Conservation (phyloP, 2,113 vertebrate species). For the Caloenas nicobarica region DNA sequence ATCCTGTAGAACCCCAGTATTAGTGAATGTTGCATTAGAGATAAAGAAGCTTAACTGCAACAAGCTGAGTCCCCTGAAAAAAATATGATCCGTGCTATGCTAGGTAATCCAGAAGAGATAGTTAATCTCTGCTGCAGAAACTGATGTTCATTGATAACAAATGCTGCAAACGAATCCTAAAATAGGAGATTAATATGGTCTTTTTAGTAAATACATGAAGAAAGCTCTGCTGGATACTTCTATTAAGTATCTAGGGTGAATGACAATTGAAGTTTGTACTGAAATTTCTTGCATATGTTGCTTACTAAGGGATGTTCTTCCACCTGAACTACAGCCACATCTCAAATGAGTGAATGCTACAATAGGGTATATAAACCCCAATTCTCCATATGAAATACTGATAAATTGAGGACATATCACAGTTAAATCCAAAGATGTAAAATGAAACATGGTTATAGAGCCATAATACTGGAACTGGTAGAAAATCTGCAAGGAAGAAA, state of each 20-base stretch:
- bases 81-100: not conserved
- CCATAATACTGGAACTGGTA: not conserved
- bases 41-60: conserved; percentile 39
- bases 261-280: not conserved
- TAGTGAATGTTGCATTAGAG: conserved; percentile 17
- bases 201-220: not conserved
- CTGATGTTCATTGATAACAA: conserved; percentile 6
- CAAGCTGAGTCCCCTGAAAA: conserved; percentile 7
- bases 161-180: conserved; percentile 24
- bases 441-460: not conserved
- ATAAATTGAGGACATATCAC: not conserved
- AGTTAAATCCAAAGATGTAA: not conserved
- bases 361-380: not conserved
- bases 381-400: not conserved
- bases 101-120: conserved; percentile 8
- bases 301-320: not conserved
- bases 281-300: not conserved
- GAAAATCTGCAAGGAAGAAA: not conserved
- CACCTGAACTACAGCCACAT: not conserved
- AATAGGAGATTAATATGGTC: conserved; percentile 33
- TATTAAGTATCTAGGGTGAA: not conserved
- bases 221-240: not conserved
- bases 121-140: conserved; percentile 37
- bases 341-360: not conserved
- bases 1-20: not conserved